A percentile compares a stretch with the other conserved stretches of the same genome.
Conservation (phyloP, 2,888 invertebrate species). For the Geophilus truncorum region DNA sequence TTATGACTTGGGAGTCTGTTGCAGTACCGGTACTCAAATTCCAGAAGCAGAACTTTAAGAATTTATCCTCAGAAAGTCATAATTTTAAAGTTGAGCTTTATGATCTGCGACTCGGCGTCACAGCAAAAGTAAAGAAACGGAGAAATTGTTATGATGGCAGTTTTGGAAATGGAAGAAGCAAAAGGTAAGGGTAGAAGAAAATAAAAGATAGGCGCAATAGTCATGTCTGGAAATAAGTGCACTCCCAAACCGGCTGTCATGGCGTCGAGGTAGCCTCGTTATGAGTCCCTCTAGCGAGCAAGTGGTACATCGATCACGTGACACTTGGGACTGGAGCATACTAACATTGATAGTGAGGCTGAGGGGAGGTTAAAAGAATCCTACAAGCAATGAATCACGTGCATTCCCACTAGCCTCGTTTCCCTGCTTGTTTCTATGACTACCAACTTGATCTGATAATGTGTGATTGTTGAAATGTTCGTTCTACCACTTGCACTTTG, state of each 20-base stretch:
- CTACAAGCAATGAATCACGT: conserved; percentile 22
- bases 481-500: not conserved
- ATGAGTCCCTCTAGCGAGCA: conserved; percentile 24
- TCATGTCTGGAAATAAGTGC: conserved; percentile 25
- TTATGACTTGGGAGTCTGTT: too few species aligned
- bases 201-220: not conserved
- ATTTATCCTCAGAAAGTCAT: not conserved
- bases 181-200: not conserved
- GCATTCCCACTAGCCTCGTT: conserved; percentile 21
- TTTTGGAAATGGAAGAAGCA: not conserved
- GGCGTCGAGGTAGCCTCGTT: conserved; percentile 9
- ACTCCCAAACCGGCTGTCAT: conserved; percentile 21
- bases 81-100: not conserved
- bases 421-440: not conserved
- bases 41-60: not conserved
- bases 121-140: not conserved
- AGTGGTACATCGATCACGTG: conserved; percentile 27
- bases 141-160: not conserved
- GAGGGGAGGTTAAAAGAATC: conserved; percentile 12
- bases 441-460: conserved; percentile 25
- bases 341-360: conserved; percentile 17
- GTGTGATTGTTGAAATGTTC: not conserved
- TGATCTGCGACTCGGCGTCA: not conserved
- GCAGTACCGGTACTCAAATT: not conserved
- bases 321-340: not conserved